Evolutionary conservation across 2,797 vertebrate genomes (phyloP), one percentile per base, ranked within the genome.

Genomic region (Arrhamphus sclerolepis): DNA sequence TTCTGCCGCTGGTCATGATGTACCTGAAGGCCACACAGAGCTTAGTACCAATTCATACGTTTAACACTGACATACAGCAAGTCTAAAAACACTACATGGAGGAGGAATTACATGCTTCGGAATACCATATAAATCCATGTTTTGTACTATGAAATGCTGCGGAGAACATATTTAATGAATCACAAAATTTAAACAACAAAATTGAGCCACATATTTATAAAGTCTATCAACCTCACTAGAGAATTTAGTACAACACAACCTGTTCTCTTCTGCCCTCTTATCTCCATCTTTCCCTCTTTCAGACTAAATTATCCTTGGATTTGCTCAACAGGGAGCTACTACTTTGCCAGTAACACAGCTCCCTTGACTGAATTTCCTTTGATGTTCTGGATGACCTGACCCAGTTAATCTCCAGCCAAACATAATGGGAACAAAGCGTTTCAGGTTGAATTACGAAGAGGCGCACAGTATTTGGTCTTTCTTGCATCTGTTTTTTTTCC

Each of bases 1-100:
- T 99, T 59, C 96, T 90, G 24, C 97, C 95, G 0, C 97, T 99
- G 39, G 96, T 98, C 98, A 99, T 99, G 58, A 99, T 98, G 87
- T 98, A 99, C 98, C 98, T 99, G 67, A 66, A 69, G 61, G 20
- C 14, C 57, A 71, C 55, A 66, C 41, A 28, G 39, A 58, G 21
- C 0, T 2, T 26, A 41, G 5, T 1, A 51, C 6, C 26, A 16
- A 34, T 42, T 53, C 6, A 19, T 28, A 1, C 2, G 39, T 20
- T 46, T 52, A 28, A 21, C 0, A n/a, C 6, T 21, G 6, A 28
- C n/a, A 31, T 6, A 17, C 21, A 28, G 6, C 3, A 29, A 17
- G 7, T 13, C 11, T 29, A 29, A 42, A 56, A 40, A 13, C 6
- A 1, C 8, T 6, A 43, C 3, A 38, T 42, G 17, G 43, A 4